phyloP scores from a whole-genome alignment of 2,797 vertebrate species.

The Macroramphosus scolopax region DNA sequence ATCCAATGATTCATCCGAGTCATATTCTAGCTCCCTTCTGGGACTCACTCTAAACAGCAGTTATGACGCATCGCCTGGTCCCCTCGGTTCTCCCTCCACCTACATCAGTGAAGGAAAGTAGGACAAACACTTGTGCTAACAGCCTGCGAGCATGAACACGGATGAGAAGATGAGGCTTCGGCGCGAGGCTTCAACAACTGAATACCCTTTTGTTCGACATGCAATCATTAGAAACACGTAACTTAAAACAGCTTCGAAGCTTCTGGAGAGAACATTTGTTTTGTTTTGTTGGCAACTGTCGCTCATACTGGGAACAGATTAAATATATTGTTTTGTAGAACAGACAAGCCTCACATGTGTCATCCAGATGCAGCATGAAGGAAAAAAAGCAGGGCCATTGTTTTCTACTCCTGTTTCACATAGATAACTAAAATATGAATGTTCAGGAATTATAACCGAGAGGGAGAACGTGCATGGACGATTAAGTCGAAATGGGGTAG shows the following conservation, averaged over 20 bases:
- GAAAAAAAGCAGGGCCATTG: too few relatives aligned
- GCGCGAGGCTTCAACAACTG: conserved; percentile 6
- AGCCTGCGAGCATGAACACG: conserved; percentile 18
- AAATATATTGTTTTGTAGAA: too few relatives aligned
- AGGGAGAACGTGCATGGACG: too few relatives aligned
- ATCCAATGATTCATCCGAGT: conserved; percentile 68
- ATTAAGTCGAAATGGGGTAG: too few relatives aligned
- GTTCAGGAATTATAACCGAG: too few relatives aligned
- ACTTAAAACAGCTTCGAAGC: conserved; percentile 3
- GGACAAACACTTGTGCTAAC: conserved; percentile 40
- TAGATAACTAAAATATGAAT: too few relatives aligned
- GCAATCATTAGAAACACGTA: conserved; percentile 1
- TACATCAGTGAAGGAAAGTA: conserved; percentile 44
- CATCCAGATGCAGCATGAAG: too few relatives aligned
- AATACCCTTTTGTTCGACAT: background rate
- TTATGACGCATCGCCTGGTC: conserved; percentile 39
- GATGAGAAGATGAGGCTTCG: conserved; percentile 23
- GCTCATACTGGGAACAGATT: too few relatives aligned
- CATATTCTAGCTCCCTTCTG: conserved; percentile 63
- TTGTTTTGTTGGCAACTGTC: too few relatives aligned
- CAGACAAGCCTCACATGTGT: too few relatives aligned
- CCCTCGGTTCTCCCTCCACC: conserved; percentile 26
- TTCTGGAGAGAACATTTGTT: too few relatives aligned
- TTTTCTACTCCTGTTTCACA: too few relatives aligned
- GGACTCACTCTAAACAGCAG: conserved; percentile 49